A percentile compares a stretch with the other conserved stretches of the same genome.
These are phyloP conservation scores for Zootoca vivipara DNA, from an alignment of 2,113 vertebrate species.

Conservation along the genomic window DNA sequence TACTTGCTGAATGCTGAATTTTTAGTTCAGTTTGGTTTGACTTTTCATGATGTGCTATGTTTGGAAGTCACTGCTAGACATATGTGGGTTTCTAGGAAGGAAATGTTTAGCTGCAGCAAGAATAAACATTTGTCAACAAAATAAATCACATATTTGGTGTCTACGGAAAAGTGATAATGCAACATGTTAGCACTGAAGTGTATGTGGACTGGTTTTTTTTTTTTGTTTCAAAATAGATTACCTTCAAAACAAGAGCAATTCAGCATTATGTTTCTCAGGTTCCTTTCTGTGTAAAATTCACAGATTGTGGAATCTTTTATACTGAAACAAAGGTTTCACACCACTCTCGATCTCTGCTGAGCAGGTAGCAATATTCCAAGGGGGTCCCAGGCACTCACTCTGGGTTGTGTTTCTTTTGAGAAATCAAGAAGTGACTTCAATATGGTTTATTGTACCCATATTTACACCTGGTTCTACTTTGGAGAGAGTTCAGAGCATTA, in stretches of 20 bases:
- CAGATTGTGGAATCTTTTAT: not conserved
- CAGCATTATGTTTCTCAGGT: not conserved
- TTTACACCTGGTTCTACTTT: too few relatives aligned
- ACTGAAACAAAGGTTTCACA: not conserved
- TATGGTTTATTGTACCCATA: too few relatives aligned
- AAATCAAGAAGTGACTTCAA: too few relatives aligned
- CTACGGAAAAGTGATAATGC: not conserved
- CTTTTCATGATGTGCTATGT: not conserved
- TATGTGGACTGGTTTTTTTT: too few relatives aligned
- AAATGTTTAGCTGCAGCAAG: not conserved
- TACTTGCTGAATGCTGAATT: not conserved
- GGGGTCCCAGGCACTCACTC: too few relatives aligned
- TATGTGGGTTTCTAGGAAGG: not conserved
- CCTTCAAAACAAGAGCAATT: not conserved
- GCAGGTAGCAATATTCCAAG: too few relatives aligned
- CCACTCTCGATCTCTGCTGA: too few relatives aligned
- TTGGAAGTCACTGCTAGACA: not conserved
- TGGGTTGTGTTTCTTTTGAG: too few relatives aligned
- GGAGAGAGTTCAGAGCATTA: too few relatives aligned
- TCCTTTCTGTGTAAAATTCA: not conserved
- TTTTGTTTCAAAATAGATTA: not conserved
- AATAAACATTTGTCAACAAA: constrained; percentile 3
- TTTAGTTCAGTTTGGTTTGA: not conserved
- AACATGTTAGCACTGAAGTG: not conserved
- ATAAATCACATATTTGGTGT: not conserved